phyloP scores from a whole-genome alignment of 2,113 vertebrate species.

The Galemys pyrenaicus region DNA sequence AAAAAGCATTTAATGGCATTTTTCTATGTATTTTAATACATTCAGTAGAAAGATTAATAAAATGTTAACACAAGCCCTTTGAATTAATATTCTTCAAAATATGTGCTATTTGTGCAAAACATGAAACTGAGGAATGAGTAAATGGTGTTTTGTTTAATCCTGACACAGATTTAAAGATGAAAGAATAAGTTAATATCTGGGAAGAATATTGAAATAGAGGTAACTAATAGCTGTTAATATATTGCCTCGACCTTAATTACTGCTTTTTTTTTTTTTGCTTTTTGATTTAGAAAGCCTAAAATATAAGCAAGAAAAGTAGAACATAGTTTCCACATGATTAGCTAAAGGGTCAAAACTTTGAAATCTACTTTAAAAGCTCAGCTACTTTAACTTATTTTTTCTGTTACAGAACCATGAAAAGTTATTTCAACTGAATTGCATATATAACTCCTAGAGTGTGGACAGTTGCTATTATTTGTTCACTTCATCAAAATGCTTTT shows the following conservation, averaged over 20 bases:
- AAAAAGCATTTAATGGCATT: background rate
- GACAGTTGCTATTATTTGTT: conserved; percentile 77
- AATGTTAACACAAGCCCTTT: conserved; percentile 19
- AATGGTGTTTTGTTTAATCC: background rate
- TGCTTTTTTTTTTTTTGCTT: background rate
- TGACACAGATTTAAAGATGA: background rate
- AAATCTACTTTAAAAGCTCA: conserved; percentile 70
- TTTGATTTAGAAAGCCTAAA: conserved; percentile 50
- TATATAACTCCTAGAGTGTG: conserved; percentile 71
- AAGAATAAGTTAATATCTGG: background rate
- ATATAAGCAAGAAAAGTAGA: conserved; percentile 39
- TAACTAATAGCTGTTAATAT: background rate
- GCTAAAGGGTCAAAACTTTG: conserved; percentile 36
- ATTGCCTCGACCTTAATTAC: background rate
- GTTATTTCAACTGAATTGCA: conserved; percentile 72
- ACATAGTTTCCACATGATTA: conserved; percentile 47
- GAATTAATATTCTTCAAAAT: conserved; percentile 30
- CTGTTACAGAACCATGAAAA: conserved; percentile 61
- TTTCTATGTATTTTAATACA: background rate
- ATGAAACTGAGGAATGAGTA: background rate
- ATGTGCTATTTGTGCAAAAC: background rate
- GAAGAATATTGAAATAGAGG: background rate
- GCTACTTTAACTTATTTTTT: conserved; percentile 59
- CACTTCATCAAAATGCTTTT: conserved; percentile 77
- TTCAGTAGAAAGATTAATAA: background rate